Evolutionary conservation across 1,140 invertebrate species (phyloP).

Genomic region (Hirudo medicinalis): DNA sequence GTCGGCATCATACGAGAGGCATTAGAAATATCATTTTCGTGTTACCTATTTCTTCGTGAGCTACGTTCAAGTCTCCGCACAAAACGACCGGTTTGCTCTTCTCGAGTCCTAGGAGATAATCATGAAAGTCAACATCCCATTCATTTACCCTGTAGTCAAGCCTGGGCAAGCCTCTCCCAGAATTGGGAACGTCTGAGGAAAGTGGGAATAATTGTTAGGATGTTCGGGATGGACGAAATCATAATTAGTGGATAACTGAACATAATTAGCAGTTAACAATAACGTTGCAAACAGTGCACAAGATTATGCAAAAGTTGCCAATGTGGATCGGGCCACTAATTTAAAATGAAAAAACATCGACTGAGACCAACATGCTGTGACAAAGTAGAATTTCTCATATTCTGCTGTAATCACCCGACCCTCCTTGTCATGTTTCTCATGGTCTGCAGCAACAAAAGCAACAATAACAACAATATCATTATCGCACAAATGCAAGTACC

Average conservation of each 20-base stretch:
- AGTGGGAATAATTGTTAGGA: not conserved
- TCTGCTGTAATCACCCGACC: slow-evolving; percentile 91
- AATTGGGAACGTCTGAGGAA: slow-evolving; percentile 57
- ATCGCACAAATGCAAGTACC: slow-evolving; percentile 31
- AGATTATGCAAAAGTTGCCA: no score
- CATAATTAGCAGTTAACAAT: no score
- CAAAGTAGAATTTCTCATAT: slow-evolving; percentile 76
- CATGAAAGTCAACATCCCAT: slow-evolving; percentile 73
- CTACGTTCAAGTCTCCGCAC: slow-evolving; percentile 92
- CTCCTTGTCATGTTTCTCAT: slow-evolving; percentile 52
- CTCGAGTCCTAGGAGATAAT: slow-evolving; percentile 66
- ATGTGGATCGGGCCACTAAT: no score
- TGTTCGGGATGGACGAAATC: not conserved
- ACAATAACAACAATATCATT: not conserved
- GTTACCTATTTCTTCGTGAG: slow-evolving; percentile 80
- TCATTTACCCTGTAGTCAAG: slow-evolving; percentile 67
- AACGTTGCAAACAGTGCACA: no score
- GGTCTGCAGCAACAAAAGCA: slow-evolving; percentile 29
- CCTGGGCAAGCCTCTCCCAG: slow-evolving; percentile 66
- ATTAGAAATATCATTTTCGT: slow-evolving; percentile 18
- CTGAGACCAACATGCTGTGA: slow-evolving; percentile 51
- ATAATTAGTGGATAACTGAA: no score
- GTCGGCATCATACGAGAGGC: no score
- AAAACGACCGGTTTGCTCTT: slow-evolving; percentile 82
- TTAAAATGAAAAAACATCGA: not conserved